Percentiles rank a stretch among this genome's conserved stretches.
Evolutionary conservation across 2,113 vertebrate species (phyloP).

Genomic region (Gymnorhina tibicen): DNA sequence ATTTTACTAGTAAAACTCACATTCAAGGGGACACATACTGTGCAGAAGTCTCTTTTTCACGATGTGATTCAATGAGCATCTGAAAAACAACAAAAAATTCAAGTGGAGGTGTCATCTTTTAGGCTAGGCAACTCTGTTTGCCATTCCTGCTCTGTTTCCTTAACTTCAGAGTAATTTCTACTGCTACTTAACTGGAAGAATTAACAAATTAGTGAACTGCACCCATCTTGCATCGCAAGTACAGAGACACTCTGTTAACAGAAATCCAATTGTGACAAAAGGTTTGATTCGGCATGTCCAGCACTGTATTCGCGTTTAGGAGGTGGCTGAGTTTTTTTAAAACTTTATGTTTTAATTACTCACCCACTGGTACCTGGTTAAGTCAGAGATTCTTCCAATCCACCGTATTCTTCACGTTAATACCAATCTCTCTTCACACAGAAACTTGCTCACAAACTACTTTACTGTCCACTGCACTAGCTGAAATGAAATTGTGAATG

Average conservation of each 20-base stretch:
- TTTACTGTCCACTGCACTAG: neutral
- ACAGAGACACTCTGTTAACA: accelerated
- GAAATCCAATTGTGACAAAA: neutral
- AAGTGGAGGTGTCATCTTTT: neutral
- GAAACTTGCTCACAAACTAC: neutral
- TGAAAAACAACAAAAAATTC: neutral
- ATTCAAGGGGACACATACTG: neutral
- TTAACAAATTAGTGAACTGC: neutral
- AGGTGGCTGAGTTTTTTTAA: accelerated
- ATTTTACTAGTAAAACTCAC: neutral
- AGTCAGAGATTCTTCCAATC: neutral
- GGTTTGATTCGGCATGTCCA: neutral
- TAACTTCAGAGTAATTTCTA: neutral
- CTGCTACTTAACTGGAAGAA: neutral
- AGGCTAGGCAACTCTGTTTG: neutral
- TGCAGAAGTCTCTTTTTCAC: neutral
- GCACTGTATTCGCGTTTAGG: neutral
- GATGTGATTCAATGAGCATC: neutral
- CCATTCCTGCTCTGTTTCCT: neutral
- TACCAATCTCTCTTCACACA: neutral
- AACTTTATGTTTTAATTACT: neutral
- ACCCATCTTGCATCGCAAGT: neutral
- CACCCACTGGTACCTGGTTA: neutral
- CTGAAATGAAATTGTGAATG: neutral
- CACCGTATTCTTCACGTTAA: neutral